These are phyloP conservation scores for Cervus canadensis DNA, from an alignment of 2,113 vertebrate genomes.

Conservation along the genomic window DNA sequence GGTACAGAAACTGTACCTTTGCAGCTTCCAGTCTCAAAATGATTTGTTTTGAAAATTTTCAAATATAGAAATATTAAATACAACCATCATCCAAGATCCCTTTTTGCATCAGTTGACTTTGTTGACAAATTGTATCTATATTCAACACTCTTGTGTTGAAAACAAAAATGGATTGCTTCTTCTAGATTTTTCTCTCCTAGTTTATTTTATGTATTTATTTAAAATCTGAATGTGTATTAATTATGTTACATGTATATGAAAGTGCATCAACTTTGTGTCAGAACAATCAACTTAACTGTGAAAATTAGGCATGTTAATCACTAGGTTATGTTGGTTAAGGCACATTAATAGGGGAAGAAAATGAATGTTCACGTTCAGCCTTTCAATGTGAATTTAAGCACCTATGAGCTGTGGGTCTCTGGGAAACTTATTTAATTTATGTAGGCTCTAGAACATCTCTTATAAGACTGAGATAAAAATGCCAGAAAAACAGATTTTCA, in stretches of 20 bases:
- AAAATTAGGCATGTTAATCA: background rate
- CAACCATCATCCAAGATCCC: background rate
- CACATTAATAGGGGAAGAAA: background rate
- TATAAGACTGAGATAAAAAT: conserved; percentile 10
- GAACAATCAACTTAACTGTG: background rate
- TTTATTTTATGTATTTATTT: background rate
- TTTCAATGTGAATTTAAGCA: background rate
- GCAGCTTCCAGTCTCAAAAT: background rate
- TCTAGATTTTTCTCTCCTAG: background rate
- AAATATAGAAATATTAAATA: background rate
- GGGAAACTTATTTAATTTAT: background rate
- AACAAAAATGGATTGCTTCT: background rate
- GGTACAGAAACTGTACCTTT: background rate
- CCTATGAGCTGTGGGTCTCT: background rate
- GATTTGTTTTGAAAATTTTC: background rate
- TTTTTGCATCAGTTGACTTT: background rate
- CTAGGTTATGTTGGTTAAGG: background rate
- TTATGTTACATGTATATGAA: background rate
- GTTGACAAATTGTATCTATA: background rate
- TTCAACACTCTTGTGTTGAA: background rate
- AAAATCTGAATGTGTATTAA: background rate
- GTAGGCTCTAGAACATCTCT: background rate
- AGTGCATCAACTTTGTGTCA: background rate
- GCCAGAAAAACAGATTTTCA: background rate
- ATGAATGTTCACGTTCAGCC: background rate